A percentile compares a stretch with the other conserved stretches of the same genome.
phyloP scores from a whole-genome alignment of 2,888 invertebrate genomes.

The Pemphredon lugubris region DNA sequence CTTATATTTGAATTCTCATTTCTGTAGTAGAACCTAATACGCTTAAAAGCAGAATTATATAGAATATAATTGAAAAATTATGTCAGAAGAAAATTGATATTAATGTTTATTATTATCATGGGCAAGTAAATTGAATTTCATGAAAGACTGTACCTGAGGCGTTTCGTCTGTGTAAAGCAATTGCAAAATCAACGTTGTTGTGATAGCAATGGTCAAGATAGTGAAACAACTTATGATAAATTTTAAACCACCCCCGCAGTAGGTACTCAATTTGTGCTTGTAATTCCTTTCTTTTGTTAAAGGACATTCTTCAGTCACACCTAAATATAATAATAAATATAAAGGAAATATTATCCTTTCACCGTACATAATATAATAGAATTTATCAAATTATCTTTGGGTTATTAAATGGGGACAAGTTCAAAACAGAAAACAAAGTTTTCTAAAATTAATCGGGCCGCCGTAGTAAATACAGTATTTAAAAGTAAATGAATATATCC shows the following conservation, averaged over 20 bases:
- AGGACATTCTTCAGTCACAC: conserved; percentile 75
- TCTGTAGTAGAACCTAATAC: too few relatives aligned
- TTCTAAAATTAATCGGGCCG: too few relatives aligned
- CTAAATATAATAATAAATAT: conserved; percentile 24
- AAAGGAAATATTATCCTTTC: too few relatives aligned
- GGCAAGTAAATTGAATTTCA: neutral
- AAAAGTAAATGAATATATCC: neutral
- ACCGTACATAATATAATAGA: too few relatives aligned
- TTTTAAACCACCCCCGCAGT: conserved; percentile 84
- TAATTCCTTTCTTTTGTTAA: conserved; percentile 71
- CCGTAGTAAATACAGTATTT: too few relatives aligned
- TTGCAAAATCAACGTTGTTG: conserved; percentile 87
- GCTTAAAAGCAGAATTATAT: too few relatives aligned
- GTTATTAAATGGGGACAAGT: too few relatives aligned
- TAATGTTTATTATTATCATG: conserved; percentile 12
- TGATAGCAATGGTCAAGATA: conserved; percentile 86
- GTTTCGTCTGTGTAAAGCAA: conserved; percentile 87
- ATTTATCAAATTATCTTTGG: too few relatives aligned
- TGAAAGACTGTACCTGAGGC: conserved; percentile 82
- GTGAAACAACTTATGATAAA: conserved; percentile 86
- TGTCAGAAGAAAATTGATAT: neutral
- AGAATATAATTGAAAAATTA: too few relatives aligned
- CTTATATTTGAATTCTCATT: neutral
- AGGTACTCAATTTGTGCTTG: conserved; percentile 63
- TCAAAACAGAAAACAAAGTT: too few relatives aligned